Evolutionary conservation across 2,797 vertebrate genomes (phyloP).

Genomic region (Acrocephalus scirpaceus): DNA sequence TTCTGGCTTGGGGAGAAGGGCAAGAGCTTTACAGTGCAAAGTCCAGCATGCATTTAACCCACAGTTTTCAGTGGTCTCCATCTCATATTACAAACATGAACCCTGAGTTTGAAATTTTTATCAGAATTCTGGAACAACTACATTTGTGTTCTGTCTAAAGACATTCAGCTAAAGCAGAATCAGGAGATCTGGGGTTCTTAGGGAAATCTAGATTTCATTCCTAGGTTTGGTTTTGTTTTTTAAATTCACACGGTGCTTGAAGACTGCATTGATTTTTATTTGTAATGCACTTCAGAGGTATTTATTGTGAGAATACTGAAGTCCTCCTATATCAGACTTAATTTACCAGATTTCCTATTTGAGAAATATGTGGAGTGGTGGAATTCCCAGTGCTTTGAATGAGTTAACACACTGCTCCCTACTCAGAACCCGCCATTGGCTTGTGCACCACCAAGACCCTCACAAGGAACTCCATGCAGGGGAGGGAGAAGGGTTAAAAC

Average conservation of each 20-base stretch:
- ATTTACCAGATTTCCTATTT: not conserved
- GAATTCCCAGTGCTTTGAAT: not conserved
- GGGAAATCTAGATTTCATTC: not conserved
- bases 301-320: not conserved
- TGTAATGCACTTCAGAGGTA: not conserved
- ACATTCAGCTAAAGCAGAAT: not conserved
- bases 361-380: not conserved
- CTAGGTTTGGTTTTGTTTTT: not conserved
- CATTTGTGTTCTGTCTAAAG: not conserved
- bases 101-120: not conserved
- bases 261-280: not conserved
- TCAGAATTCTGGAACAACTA: not conserved
- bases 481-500: conserved; percentile 82
- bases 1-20: not conserved
- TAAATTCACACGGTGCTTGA: not conserved
- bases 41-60: not conserved
- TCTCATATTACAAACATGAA: not conserved
- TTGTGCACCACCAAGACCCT: conserved; percentile 47
- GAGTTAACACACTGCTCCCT: not conserved
- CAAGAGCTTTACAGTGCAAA: not conserved
- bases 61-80: not conserved
- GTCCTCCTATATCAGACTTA: not conserved
- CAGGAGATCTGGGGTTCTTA: not conserved
- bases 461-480: conserved; percentile 82
- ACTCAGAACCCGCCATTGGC: not conserved